phyloP scores from a whole-genome alignment of 92 coral and sea anemone species.

The Epizoanthus rinbou region DNA sequence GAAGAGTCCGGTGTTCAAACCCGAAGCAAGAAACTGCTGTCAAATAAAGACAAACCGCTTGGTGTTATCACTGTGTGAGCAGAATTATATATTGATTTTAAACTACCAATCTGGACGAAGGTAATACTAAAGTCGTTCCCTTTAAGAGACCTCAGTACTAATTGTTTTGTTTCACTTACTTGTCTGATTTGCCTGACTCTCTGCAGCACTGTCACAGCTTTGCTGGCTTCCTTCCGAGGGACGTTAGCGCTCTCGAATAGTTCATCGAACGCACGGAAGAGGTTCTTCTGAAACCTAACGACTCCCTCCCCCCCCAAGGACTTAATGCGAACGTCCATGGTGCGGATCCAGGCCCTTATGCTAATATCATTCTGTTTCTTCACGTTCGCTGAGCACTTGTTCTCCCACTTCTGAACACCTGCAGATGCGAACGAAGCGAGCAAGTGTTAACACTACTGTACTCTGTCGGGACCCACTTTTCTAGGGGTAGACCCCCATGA shows the following conservation, averaged over 20 bases:
- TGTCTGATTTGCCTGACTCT: constrained; percentile 79
- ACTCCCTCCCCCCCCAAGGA: constrained; percentile 98
- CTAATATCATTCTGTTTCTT: constrained; percentile 84
- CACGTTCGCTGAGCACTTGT: constrained; percentile 68
- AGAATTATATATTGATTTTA: too few species aligned
- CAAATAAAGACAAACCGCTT: too few species aligned
- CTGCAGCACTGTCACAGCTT: constrained; percentile 84
- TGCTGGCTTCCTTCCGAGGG: constrained; percentile 66
- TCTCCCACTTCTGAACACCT: constrained; percentile 94
- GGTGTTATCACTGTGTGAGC: too few species aligned
- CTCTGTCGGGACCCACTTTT: too few species aligned
- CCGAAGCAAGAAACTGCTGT: too few species aligned
- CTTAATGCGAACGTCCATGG: constrained; percentile 92
- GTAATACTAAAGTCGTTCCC: not conserved
- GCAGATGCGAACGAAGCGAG: not conserved
- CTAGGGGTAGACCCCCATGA: too few species aligned
- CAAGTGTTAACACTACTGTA: not conserved
- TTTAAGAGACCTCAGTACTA: not conserved
- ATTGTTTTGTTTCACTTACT: constrained; percentile 54
- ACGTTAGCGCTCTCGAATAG: constrained; percentile 81
- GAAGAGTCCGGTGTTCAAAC: too few species aligned
- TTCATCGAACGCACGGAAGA: constrained; percentile 97
- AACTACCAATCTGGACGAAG: too few species aligned
- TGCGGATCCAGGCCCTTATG: constrained; percentile 91
- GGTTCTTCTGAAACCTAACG: constrained; percentile 81